These are phyloP conservation scores for Macrotrachela quadricornifera DNA, from an alignment of 1,140 invertebrate species.

Conservation along the genomic window DNA sequence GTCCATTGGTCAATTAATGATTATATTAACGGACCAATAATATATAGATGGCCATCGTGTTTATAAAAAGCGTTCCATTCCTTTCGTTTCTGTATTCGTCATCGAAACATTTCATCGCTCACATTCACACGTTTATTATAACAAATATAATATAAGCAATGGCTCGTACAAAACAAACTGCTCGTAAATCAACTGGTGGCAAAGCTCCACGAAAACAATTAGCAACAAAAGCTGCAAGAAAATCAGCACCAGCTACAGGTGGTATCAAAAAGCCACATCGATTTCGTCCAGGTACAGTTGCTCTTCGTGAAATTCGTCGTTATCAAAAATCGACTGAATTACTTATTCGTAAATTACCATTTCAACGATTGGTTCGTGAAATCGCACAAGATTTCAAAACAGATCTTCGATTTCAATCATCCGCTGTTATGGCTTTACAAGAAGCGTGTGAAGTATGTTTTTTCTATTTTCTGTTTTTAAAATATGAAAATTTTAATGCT, in stretches of 20 bases:
- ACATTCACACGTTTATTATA: no score
- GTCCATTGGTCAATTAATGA: no score
- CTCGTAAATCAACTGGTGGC: conserved; percentile 38
- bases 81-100: no score
- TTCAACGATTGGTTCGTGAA: conserved; percentile 61
- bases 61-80: no score
- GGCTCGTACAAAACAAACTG: conserved; percentile 66
- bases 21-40: no score
- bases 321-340: conserved; percentile 65
- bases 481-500: no score
- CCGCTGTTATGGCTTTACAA: conserved; percentile 32
- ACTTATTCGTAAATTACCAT: conserved; percentile 56
- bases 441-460: conserved; percentile 53
- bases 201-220: conserved; percentile 34
- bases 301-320: conserved; percentile 58
- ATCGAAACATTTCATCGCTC: no score
- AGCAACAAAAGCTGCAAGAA: conserved; percentile 41
- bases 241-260: conserved; percentile 34
- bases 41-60: no score
- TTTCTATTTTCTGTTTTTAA: no score
- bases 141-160: conserved; percentile 29
- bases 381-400: conserved; percentile 56
- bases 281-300: conserved; percentile 52
- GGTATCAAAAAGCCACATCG: conserved; percentile 37
- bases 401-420: conserved; percentile 37